These are phyloP conservation scores for Eclectus roratus DNA, from an alignment of 2,113 vertebrate species.

Conservation along the genomic window DNA sequence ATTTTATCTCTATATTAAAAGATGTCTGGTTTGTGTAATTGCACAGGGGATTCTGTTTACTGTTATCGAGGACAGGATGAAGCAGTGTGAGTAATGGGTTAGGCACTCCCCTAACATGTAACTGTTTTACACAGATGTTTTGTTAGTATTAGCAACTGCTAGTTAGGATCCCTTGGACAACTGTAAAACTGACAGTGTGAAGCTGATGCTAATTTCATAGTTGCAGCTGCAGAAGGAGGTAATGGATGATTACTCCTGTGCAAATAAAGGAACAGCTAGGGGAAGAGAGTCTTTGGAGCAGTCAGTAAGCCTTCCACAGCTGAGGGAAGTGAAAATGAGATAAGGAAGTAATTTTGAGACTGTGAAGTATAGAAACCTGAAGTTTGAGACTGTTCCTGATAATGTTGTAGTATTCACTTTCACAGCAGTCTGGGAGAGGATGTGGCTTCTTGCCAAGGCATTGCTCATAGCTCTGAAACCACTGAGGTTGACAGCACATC, in stretches of 20 bases:
- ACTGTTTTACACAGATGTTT: neutral
- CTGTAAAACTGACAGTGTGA: neutral
- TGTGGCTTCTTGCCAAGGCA: neutral
- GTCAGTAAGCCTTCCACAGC: neutral
- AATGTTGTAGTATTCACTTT: neutral
- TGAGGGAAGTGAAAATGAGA: neutral
- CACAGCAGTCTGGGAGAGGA: neutral
- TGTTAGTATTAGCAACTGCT: neutral
- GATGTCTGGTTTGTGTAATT: neutral
- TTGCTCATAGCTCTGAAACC: constrained; percentile 8
- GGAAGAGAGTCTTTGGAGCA: neutral
- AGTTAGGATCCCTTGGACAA: neutral
- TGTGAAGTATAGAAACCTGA: neutral
- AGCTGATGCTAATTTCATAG: neutral
- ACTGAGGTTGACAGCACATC: neutral
- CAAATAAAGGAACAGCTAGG: neutral
- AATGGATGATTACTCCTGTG: neutral
- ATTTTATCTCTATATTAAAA: neutral
- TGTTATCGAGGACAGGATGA: neutral
- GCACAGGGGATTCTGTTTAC: neutral
- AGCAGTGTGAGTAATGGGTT: neutral
- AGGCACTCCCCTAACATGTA: neutral
- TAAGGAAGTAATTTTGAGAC: neutral
- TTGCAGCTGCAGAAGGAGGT: neutral
- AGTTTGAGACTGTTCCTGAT: neutral